These are phyloP conservation scores for Sebastes ruberrimus DNA, from an alignment of 2,797 vertebrate genomes.

Conservation along the genomic window DNA sequence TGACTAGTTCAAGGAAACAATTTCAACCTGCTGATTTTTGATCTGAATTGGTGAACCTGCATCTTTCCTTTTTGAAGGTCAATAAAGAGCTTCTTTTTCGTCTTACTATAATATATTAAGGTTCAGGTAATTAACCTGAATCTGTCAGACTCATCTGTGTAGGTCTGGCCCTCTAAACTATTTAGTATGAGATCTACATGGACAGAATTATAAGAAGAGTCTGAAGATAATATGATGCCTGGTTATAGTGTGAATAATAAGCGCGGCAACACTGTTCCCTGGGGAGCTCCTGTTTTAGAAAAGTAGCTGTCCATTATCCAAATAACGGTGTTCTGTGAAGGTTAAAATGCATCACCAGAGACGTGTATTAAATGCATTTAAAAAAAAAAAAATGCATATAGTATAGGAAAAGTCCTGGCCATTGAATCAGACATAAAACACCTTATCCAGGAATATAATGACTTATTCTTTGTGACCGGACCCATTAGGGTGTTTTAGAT, in stretches of 20 bases:
- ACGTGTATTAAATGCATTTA: background rate
- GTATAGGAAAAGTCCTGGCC: too few relatives aligned
- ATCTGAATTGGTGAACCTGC: background rate
- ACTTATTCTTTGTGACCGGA: background rate
- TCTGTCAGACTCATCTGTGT: background rate
- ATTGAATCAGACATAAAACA: background rate
- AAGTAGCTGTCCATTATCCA: background rate
- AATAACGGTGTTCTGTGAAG: background rate
- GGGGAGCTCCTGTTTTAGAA: background rate
- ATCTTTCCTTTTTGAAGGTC: background rate
- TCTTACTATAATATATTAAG: background rate
- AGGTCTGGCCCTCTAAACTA: too few relatives aligned
- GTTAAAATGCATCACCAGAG: background rate
- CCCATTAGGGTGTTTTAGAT: background rate
- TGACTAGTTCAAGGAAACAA: background rate
- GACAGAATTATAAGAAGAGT: background rate
- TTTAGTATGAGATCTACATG: background rate
- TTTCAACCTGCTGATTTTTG: background rate
- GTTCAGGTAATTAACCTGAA: too few relatives aligned
- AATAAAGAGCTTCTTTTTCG: background rate
- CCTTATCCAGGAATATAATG: background rate
- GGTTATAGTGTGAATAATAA: background rate
- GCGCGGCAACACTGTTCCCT: background rate
- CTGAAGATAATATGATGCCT: background rate
- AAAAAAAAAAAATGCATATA: too few relatives aligned